Base-by-base conservation (phyloP, 2,888 invertebrate genomes). In the Cistogaster globosa region DNA sequence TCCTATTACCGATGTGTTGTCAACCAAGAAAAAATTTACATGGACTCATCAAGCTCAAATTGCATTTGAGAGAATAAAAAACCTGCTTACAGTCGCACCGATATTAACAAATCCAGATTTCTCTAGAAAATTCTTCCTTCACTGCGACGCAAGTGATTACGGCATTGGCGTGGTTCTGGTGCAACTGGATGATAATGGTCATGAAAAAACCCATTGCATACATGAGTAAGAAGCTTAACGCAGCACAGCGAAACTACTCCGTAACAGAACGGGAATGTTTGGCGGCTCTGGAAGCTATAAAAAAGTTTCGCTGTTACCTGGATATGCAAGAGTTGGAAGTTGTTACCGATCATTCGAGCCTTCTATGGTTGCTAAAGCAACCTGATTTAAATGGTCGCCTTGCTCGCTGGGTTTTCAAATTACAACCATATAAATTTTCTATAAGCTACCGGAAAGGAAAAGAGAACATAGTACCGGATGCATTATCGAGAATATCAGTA, bases 241-340 rank as follows among this genome's bases (percentile, higher is more conserved):
- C 11, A 11, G 60, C 60, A 1, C 60, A 51, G 18, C 18, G 53
- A 12, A 55, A 60, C 36, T 60, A 60, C 32, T 45, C 48, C 48
- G 60, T 71, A 20, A 71, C 58, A 7, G 58, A 71, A 14, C 20
- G 48, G 0, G 71, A 71, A 32, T 48, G 71, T 16, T 26, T 71
- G 11, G 58, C 71, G 4, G 58, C 71, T 7, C 7, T 71, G 9
- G 58, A 60, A 42, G 69, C 71, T 14, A 58, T 71, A 8, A 45
- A 71, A 16, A 51, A 36, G 18, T 68, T 55, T 38, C 12, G 68
- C 11, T 45, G 71, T 5, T 58, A 71, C n/a, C 5, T 57, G 9
- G 69, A 69, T 45, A 14, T 72, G 45, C 58, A 72, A 26, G 58
- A 60, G 3, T 72, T 72, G 18, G 60, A 60, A 32, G 32, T 72